Conservation (phyloP, 2,797 vertebrate genomes). For the Myotis planiceps region DNA sequence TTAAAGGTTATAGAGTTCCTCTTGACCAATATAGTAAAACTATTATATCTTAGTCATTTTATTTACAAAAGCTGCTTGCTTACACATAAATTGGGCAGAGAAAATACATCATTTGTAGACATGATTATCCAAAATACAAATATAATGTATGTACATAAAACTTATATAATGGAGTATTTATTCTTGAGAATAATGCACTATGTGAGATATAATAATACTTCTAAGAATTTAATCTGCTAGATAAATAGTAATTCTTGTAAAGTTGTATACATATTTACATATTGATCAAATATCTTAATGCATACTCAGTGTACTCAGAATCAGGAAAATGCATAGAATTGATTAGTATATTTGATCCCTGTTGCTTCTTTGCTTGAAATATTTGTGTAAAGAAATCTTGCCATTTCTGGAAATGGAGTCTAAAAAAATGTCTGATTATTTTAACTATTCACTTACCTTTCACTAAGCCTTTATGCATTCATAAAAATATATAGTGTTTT, state of each 20-base stretch:
- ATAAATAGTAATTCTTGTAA: constrained; percentile 38
- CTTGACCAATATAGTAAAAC: background rate
- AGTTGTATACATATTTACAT: constrained; percentile 11
- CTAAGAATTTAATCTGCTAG: constrained; percentile 7
- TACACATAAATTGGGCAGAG: background rate
- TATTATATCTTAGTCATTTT: background rate
- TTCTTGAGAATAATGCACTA: constrained; percentile 2
- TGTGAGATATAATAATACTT: background rate
- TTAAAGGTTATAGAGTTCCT: background rate
- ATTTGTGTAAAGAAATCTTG: background rate
- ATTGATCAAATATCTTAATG: constrained; percentile 37
- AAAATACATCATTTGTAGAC: background rate
- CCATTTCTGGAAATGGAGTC: constrained; percentile 21
- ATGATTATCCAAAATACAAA: constrained; percentile 39
- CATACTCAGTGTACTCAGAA: background rate
- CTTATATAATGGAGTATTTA: constrained; percentile 21
- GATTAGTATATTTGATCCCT: constrained; percentile 26
- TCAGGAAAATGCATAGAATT: background rate
- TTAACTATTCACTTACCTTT: constrained; percentile 19
- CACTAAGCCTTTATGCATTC: background rate
- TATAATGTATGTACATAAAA: background rate
- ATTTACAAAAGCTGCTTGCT: background rate
- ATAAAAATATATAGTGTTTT: background rate
- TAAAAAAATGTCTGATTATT: background rate
- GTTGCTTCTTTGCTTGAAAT: constrained; percentile 26